Evolutionary conservation across 2,888 invertebrate genomes (phyloP), one percentile per base, ranked within the genome.

Genomic region (Caradrina clavipalpis): DNA sequence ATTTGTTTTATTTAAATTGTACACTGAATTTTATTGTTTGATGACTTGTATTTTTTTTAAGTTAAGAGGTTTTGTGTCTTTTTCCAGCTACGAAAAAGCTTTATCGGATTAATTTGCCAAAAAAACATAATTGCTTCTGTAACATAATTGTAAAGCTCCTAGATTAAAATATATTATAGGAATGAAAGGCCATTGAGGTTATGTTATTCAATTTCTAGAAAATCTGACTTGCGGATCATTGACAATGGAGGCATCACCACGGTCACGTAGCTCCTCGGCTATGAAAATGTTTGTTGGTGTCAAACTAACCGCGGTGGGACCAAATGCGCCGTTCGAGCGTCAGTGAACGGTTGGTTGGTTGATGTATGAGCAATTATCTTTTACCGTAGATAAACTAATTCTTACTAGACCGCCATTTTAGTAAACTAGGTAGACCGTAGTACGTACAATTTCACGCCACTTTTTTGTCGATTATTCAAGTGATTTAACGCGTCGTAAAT

Each of bases 301-400:
- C 72, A 73, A 73, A 73, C 66, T 58, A 67, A 17, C 69, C 71
- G 56, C 68, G 76, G 69, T 55, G 66, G 47, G 53, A 72, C 69
- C 61, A 73, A 82, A 71, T 75, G 59, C 65, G 69, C 58, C 72
- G 70, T 67, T 76, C 72, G 66, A 76, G 75, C 76, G 83, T 68
- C 63, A 66, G 54, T 72, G 49, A 76, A 85, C 78, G 84, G 59
- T 81, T 73, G 69, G 78, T 64, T 84, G 82, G 73, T 60, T 81
- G 86, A 81, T 73, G 80, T 81, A 83, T 76, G 82, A 66, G 60
- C 77, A 85, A 80, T 84, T 85, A 83, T 73, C 76, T 73, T 82
- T 84, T 74, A 80, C 73, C 74, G 76, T 69, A 82, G 71, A 76
- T 73, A 73, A 76, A 67, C 67, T 60, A 78, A 80, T 74, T 78